phyloP scores from a whole-genome alignment of 2,113 vertebrate species.

The Poecile atricapillus region DNA sequence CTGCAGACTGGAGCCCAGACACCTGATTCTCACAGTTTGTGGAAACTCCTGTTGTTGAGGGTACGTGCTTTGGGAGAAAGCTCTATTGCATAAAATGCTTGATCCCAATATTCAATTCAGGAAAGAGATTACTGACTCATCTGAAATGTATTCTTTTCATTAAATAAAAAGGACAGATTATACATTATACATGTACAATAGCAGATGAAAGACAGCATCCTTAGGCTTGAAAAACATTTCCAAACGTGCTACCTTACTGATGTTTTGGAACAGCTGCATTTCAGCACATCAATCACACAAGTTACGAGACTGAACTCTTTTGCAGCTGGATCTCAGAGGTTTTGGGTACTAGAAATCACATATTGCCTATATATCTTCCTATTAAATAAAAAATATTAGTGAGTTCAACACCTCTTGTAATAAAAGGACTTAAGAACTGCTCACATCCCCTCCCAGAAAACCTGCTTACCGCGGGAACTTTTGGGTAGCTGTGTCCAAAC shows the following conservation, averaged over 20 bases:
- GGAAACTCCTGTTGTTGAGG: neutral
- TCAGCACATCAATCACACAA: neutral
- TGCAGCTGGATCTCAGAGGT: neutral
- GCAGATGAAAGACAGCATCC: neutral
- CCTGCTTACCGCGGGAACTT: constrained; percentile 86
- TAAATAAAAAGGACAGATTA: neutral
- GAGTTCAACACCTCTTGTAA: neutral
- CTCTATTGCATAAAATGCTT: neutral
- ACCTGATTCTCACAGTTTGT: neutral
- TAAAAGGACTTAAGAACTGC: neutral
- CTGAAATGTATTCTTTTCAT: neutral
- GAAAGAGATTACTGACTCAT: neutral
- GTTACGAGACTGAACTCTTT: neutral
- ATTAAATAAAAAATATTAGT: neutral
- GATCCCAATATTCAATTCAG: neutral
- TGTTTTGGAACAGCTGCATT: neutral
- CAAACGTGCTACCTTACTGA: neutral
- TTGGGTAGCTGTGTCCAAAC: constrained; percentile 74
- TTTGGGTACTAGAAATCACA: neutral
- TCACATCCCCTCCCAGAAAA: neutral
- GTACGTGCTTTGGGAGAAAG: neutral
- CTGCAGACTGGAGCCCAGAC: neutral
- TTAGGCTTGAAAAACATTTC: neutral
- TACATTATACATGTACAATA: neutral
- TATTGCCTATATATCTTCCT: neutral